Conservation (phyloP, 1,140 invertebrate species). For the Lucilia sericata region DNA sequence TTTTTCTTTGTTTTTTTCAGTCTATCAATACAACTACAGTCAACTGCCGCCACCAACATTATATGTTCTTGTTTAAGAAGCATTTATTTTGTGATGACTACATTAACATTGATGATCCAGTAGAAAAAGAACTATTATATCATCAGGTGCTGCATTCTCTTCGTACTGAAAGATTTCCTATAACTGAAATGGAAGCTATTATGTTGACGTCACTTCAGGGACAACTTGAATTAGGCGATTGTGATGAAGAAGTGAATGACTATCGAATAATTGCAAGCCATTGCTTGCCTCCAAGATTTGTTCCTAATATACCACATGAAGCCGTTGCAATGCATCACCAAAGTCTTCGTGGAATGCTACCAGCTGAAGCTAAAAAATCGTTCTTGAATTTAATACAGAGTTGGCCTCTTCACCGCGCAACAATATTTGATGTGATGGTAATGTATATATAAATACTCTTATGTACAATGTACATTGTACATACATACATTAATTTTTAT, state of each 20-base stretch:
- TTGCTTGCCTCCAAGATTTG: slow-evolving; percentile 85
- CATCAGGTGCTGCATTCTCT: slow-evolving; percentile 94
- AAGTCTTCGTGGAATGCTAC: slow-evolving; percentile 85
- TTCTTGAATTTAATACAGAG: slow-evolving; percentile 94
- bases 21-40: background rate
- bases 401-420: slow-evolving; percentile 92
- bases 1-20: slow-evolving; percentile 19
- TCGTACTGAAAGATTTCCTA: slow-evolving; percentile 89
- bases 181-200: slow-evolving; percentile 93
- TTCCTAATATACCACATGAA: slow-evolving; percentile 79
- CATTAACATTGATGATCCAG: slow-evolving; percentile 86
- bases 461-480: no score
- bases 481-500: no score
- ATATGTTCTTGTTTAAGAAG: slow-evolving; percentile 90
- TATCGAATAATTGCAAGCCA: slow-evolving; percentile 82
- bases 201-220: slow-evolving; percentile 94
- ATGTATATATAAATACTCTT: slow-evolving; percentile 38
- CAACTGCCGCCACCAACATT: slow-evolving; percentile 67
- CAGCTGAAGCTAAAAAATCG: slow-evolving; percentile 88
- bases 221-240: slow-evolving; percentile 91
- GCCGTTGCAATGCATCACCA: slow-evolving; percentile 90
- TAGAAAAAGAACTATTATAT: slow-evolving; percentile 96
- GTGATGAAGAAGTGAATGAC: slow-evolving; percentile 74
- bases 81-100: slow-evolving; percentile 90
- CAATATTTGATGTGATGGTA: slow-evolving; percentile 92